Base-by-base conservation (phyloP, 2,888 invertebrate species). In the Laspeyria flexula region DNA sequence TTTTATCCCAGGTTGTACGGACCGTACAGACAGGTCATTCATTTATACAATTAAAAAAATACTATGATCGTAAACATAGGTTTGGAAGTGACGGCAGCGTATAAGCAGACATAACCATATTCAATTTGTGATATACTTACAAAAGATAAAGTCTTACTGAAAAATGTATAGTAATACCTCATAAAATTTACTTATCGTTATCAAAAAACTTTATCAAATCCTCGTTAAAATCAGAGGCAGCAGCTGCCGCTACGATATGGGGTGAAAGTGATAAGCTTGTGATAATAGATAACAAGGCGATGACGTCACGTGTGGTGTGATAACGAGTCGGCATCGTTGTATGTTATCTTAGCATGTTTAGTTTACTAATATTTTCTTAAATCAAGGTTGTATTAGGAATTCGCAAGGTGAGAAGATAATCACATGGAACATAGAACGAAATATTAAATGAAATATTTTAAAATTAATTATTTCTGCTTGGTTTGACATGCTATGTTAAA, bases 211-310 rank as follows among this genome's bases (percentile, higher is more conserved):
- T 55, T 48, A 60, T 60, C 55, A 55, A 15, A 33, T 58, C 43
- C 42, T 50, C 41, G 13, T 55, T 50, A 50, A 50, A 57, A 53
- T 60, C 55, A 53, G 39, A 37, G 11, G 10, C 51, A 46, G 30
- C 23, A 18, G 46, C 5, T 15, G 29, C 21, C 30, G 15, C 30
- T 7, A 11, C 30, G 37, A 13, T 11, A 13, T 43, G 31, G 38
- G 56, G 77, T 68, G 81, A 80, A 80, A 80, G 81, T 74, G 72
- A 78, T 77, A 73, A 72, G 57, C 53, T 43, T 62, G 41, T 53
- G 65, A 59, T 57, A 70, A 56, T 43, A 51, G 41, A 46, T 68
- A 48, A 48, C n/a, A 23, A 33, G 25, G 40, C 0, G 10, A 18
- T 60, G 65, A 65, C 61, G 69, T 61, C 37, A 29, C 38, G n/a